Evolutionary conservation across 2,113 vertebrate genomes (phyloP), one percentile per base, ranked within the genome.

Genomic region (Corynorhinus townsendii): DNA sequence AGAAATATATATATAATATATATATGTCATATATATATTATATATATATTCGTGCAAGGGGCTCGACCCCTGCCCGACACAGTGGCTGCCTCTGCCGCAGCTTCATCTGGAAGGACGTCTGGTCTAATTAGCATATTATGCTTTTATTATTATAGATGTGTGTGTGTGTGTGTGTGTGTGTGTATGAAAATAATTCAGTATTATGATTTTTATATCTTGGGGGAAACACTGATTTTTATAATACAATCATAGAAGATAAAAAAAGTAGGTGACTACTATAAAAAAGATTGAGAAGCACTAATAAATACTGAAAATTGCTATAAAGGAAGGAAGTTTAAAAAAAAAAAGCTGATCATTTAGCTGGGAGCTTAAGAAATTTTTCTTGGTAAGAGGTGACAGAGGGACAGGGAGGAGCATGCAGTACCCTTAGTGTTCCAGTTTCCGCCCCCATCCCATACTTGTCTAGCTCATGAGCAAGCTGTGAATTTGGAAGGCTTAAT

Each of bases 401-500:
- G 89, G 62, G 64, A 92, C 4, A 1, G 59, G 59, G 69, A 62
- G 69, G 89, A 80, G 82, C 56, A 47, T 0, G 20, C 85, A 64
- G 96, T 43, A 91, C 89, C 54, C 94, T 28, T 66, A 88, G 49
- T 40, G 54, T 96, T 80, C 90, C 43, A 38, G 85, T 26, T 82
- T 86, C 95, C 95, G 79, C 96, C 88, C 87, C 76, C 82, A 89
- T 3, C 35, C 92, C 81, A 86, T 10, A 49, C 68, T 91, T 68
- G 52, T 82, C 81, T 82, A 45, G 90, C 40, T 96, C 47, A 17
- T 4, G 20, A 97, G 56, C 90, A 94, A 97, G 88, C 97, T 96
- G 92, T 95, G 95, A 88, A 76, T 95, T 77, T 92, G 97, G 95
- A 96, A 79, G 26, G 81, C 59, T 96, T 64, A 66, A 24, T 83